These are phyloP conservation scores for Tragelaphus oryx DNA, from an alignment of 2,797 vertebrate genomes.

Conservation along the genomic window DNA sequence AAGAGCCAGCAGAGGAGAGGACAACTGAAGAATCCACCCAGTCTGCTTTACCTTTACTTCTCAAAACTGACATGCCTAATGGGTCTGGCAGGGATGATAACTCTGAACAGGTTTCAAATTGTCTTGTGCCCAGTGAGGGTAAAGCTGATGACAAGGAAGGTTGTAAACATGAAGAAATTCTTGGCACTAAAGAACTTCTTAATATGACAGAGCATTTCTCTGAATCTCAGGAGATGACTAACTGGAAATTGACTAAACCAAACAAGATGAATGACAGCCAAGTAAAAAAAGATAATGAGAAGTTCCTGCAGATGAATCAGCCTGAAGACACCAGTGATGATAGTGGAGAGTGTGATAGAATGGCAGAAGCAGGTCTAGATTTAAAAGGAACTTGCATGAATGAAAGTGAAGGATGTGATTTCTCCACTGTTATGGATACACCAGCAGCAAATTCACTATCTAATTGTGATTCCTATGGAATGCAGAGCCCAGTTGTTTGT, in stretches of 20 bases:
- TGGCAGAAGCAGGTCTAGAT: slow-evolving; percentile 66
- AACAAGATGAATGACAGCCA: slow-evolving; percentile 77
- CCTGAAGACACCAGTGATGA: slow-evolving; percentile 64
- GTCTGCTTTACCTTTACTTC: slow-evolving; percentile 65
- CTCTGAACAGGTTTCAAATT: slow-evolving; percentile 71
- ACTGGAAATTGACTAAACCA: slow-evolving; percentile 78
- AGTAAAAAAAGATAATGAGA: slow-evolving; percentile 74
- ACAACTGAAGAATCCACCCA: slow-evolving; percentile 63
- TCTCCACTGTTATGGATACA: slow-evolving; percentile 74
- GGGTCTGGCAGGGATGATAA: slow-evolving; percentile 68
- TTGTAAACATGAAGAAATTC: slow-evolving; percentile 70
- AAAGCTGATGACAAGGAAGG: slow-evolving; percentile 64
- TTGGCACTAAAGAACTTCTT: slow-evolving; percentile 65
- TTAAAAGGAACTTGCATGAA: slow-evolving; percentile 69
- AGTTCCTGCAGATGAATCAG: slow-evolving; percentile 63
- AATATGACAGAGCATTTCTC: slow-evolving; percentile 73
- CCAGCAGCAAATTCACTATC: slow-evolving; percentile 78
- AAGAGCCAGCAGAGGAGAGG: slow-evolving; percentile 67
- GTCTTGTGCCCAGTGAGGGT: slow-evolving; percentile 68
- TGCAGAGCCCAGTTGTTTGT: slow-evolving; percentile 82
- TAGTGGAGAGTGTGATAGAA: slow-evolving; percentile 59
- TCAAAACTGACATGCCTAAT: slow-evolving; percentile 63
- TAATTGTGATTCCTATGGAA: slow-evolving; percentile 88
- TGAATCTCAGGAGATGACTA: slow-evolving; percentile 78
- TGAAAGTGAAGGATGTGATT: slow-evolving; percentile 74